Evolutionary conservation across 2,113 vertebrate species (phyloP).

Genomic region (Lophura nycthemera): DNA sequence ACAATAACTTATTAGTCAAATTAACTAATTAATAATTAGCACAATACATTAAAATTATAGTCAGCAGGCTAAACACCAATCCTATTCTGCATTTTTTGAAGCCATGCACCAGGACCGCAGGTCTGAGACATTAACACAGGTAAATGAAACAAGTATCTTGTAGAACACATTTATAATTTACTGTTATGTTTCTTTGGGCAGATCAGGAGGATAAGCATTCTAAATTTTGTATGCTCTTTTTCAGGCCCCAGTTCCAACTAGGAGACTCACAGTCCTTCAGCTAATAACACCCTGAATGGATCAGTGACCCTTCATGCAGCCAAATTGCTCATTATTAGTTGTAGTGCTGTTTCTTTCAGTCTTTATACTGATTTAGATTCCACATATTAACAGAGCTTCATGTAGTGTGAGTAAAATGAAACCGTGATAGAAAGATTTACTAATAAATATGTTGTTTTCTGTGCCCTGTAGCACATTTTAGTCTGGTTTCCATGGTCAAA

Average conservation of each 20-base stretch:
- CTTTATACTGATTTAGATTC: background rate
- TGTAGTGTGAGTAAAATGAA: background rate
- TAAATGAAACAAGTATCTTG: background rate
- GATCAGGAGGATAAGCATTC: background rate
- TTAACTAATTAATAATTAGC: background rate
- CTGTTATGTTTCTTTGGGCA: background rate
- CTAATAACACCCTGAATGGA: background rate
- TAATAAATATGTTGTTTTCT: background rate
- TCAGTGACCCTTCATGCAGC: accelerated
- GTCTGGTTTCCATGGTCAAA: background rate
- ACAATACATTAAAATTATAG: background rate
- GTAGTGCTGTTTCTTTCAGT: background rate
- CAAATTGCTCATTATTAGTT: background rate
- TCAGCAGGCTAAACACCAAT: background rate
- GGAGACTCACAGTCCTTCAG: background rate
- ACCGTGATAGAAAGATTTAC: background rate
- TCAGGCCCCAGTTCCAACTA: background rate
- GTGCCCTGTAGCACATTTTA: background rate
- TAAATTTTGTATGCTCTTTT: background rate
- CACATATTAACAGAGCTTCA: background rate
- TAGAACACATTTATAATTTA: background rate
- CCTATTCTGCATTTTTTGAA: background rate
- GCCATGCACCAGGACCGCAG: background rate
- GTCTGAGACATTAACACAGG: background rate
- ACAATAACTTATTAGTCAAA: background rate